Base-by-base conservation (phyloP, 2,888 invertebrate genomes). In the Pterostichus madidus region DNA sequence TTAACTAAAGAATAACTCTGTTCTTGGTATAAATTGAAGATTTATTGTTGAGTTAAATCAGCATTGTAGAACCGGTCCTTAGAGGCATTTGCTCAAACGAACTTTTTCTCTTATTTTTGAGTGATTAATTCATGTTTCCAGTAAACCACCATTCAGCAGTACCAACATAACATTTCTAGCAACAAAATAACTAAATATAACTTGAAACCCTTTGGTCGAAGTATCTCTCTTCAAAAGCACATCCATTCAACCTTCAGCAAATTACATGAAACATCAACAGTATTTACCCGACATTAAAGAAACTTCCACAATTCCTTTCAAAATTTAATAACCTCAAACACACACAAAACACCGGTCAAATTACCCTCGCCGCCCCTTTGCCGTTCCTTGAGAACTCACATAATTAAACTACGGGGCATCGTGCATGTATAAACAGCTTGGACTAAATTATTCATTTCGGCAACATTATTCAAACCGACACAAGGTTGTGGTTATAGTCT, bases 271-370 rank as follows among this genome's bases (percentile, higher is more conserved):
- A 49, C 49, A 49, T 49, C 49, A 49, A 49, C n/a, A 64, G 64
- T 64, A 64, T 64, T 64, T 64, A 64, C 32, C 13, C 35, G 7
- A 64, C 64, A 35, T 64, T 24, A 64, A 61, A 61, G 61, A 61
- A 64, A 64, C 32, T 64, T 35, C n/a, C 64, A 32, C 32, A 64
- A 32, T 64, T 64, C 64, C 64, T 64, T 64, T 64, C 64, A 64
- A 64, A n/a, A 64, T 64, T 64, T 64, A 64, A 64, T 64, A 64
- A 64, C 64, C 64, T 64, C 64, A 64, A 59, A 59, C 59, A 64
- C 64, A 64, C 35, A 64, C 11, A 64, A 64, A 64, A 35, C 35
- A 35, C 35, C 35, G 64, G 64, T 64, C 64, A 64, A 64, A 64
- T 64, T 64, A 64, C 35, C 64, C 64, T n/a, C n/a, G 7, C 31